Percentiles rank a stretch among this genome's conserved stretches.
Conservation (phyloP, 2,797 vertebrate genomes). For the Caiman crocodilus region DNA sequence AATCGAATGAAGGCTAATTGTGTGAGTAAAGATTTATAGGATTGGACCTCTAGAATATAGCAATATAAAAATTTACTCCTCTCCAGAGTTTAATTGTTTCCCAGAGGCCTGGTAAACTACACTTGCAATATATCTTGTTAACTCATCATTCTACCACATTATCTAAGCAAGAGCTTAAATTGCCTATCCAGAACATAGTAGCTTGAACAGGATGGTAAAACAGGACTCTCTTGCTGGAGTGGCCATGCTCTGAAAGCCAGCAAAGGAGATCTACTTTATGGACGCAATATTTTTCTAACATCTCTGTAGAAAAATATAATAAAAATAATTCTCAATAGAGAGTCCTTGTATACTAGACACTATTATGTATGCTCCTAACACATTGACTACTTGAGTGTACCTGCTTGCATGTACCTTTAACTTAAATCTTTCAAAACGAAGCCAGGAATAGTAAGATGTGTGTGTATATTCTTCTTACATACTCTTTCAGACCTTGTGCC, state of each 20-base stretch:
- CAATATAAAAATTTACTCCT: background rate
- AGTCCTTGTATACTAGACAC: background rate
- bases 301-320: background rate
- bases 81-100: constrained; percentile 27
- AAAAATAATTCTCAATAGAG: background rate
- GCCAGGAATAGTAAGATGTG: background rate
- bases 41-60: background rate
- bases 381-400: background rate
- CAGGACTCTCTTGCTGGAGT: background rate
- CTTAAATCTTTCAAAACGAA: constrained; percentile 8
- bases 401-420: background rate
- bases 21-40: constrained; percentile 8
- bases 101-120: background rate
- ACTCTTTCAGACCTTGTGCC: background rate
- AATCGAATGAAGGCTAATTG: background rate
- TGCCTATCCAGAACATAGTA: background rate
- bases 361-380: background rate
- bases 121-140: constrained; percentile 1
- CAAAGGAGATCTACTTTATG: background rate
- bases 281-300: background rate
- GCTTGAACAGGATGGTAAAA: background rate
- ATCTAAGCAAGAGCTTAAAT: background rate
- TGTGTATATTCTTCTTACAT: background rate
- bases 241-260: background rate
- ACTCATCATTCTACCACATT: background rate